Percentiles rank a stretch among this genome's conserved stretches.
phyloP scores from a whole-genome alignment of 1,140 invertebrate genomes.

The Euborellia annulipes region DNA sequence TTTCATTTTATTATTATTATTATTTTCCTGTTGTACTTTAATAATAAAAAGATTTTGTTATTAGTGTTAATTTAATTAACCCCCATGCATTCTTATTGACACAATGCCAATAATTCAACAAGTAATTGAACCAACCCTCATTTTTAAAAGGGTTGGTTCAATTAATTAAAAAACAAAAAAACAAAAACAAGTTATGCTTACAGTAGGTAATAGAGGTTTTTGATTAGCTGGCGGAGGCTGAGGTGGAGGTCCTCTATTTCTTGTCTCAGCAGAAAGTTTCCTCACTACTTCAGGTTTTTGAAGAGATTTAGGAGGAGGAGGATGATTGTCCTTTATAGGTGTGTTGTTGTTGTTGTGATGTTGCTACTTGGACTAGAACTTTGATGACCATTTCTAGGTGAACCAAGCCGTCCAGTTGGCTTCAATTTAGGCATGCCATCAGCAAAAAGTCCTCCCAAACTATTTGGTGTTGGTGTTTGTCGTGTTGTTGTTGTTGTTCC shows the following conservation, averaged over 20 bases:
- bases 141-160: too few species aligned
- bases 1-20: too few species aligned
- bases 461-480: slow-evolving; percentile 16
- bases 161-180: too few species aligned
- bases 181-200: too few species aligned
- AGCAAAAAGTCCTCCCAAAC: slow-evolving; percentile 63
- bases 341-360: slow-evolving; percentile 1
- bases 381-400: slow-evolving; percentile 2
- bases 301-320: slow-evolving; percentile 9
- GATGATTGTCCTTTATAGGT: slow-evolving; percentile 7
- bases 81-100: too few species aligned
- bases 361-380: slow-evolving; percentile 6
- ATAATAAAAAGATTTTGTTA: too few species aligned
- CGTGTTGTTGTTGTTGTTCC: slow-evolving; percentile 7
- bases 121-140: too few species aligned
- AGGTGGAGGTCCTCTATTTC: slow-evolving; percentile 34
- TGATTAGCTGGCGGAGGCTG: slow-evolving; percentile 33
- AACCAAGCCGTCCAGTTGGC: slow-evolving; percentile 39
- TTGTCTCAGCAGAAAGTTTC: slow-evolving; percentile 10
- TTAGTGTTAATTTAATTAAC: too few species aligned
- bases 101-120: too few species aligned
- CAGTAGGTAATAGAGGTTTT: slow-evolving; percentile 28
- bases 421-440: slow-evolving; percentile 77
- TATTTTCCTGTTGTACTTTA: too few species aligned
- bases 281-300: slow-evolving; percentile 7